These are phyloP conservation scores for Limosa lapponica DNA, from an alignment of 2,797 vertebrate genomes.

Conservation along the genomic window DNA sequence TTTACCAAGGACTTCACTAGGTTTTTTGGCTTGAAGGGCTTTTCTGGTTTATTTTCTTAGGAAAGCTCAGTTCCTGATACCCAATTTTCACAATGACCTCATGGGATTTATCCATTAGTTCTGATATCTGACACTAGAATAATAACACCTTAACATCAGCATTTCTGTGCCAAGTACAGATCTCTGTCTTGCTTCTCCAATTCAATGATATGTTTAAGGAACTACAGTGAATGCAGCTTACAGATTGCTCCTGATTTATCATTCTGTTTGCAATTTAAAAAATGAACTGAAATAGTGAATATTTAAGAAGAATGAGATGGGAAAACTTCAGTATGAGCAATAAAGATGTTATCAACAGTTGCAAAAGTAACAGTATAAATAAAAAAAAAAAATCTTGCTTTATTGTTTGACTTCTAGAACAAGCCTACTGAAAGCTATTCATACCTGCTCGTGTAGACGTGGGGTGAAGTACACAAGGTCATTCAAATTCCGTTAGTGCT, in stretches of 20 bases:
- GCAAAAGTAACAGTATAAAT: neutral
- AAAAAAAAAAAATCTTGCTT: neutral
- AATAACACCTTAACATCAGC: neutral
- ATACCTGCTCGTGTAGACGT: accelerated
- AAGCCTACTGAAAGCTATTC: neutral
- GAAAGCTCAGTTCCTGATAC: neutral
- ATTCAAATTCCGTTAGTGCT: neutral
- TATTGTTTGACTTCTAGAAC: neutral
- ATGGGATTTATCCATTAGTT: neutral
- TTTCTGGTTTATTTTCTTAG: neutral
- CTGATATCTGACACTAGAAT: neutral
- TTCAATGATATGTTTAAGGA: neutral
- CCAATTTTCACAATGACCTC: neutral
- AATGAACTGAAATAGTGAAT: neutral
- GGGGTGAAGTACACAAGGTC: neutral
- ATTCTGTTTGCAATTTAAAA: neutral
- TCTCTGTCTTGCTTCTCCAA: neutral
- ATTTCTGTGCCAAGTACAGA: neutral
- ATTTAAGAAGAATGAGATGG: neutral
- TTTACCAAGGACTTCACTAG: neutral
- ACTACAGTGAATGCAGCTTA: neutral
- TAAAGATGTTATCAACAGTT: neutral
- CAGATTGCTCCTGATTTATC: neutral
- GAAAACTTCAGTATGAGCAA: neutral
- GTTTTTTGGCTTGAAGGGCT: neutral